Base-by-base conservation (phyloP, 2,888 invertebrate genomes). In the Drosophila mayaguana region DNA sequence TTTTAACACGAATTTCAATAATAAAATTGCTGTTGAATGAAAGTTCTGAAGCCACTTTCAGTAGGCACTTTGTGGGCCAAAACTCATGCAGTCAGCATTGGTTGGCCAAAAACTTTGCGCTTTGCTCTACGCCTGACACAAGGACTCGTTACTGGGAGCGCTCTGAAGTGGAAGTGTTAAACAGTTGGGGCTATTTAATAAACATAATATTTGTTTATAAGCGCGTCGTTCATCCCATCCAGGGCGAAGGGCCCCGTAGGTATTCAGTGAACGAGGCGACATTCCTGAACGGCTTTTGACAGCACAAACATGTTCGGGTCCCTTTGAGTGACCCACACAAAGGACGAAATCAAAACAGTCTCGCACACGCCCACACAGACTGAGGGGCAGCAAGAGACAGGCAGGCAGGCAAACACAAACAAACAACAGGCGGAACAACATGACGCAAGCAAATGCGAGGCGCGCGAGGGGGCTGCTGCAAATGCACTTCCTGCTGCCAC, bases 141-240 rank as follows among this genome's bases (percentile, higher is more conserved):
- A 54, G 38, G 22, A n/a, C 63, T 57, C 46, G 20, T 14, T 11
- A n/a, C 72, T 38, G 40, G 9, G 20, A 80, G 81, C 38, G 40
- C 53, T 38, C 36, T 61, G 34, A 72, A 74, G 67, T 74, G 83
- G 54, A 70, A 74, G 74, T 76, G 81, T 61, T 72, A 55, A 62
- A 61, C 71, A 72, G 65, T 68, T 55, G 69, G 62, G 71, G 75
- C 72, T 71, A 85, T 84, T 84, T 80, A 83, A 85, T 83, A 88
- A 88, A 78, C 77, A 85, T 71, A 83, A 85, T 68, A 83, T 83
- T 86, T 78, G 68, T 73, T 67, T 71, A 62, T 62, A 57, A 51
- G 61, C 64, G 55, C 48, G 51, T n/a, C 48, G 55, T n/a, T 34
- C 36, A 11, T 28, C 40, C 12, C 55, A 48, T 56, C 22, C 38